Conservation (phyloP, 2,113 vertebrate species). For the Scatophagus argus region DNA sequence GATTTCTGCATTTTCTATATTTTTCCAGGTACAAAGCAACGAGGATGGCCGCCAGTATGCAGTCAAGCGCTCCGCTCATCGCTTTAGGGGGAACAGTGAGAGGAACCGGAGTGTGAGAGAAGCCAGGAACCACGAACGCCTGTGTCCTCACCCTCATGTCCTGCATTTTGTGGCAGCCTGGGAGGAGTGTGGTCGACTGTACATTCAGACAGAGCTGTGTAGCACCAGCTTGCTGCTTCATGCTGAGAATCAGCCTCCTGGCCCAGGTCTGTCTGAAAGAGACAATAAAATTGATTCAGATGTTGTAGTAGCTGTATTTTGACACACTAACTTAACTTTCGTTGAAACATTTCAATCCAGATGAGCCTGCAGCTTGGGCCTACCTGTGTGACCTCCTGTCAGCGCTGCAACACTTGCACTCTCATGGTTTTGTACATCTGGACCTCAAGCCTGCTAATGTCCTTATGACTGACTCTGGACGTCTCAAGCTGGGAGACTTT, state of each 20-base stretch:
- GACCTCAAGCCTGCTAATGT: slow-evolving; percentile 93
- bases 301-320: neutral
- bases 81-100: slow-evolving; percentile 88
- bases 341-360: slow-evolving; percentile 54
- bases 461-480: slow-evolving; percentile 86
- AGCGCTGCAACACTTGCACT: slow-evolving; percentile 88
- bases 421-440: slow-evolving; percentile 87
- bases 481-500: slow-evolving; percentile 92
- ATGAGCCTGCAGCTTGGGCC: slow-evolving; percentile 85
- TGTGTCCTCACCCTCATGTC: slow-evolving; percentile 88
- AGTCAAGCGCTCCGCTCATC: slow-evolving; percentile 88
- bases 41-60: slow-evolving; percentile 88
- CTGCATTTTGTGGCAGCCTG: slow-evolving; percentile 89
- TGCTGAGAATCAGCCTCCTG: slow-evolving; percentile 81
- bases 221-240: slow-evolving; percentile 87
- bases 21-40: slow-evolving; percentile 85
- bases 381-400: slow-evolving; percentile 89
- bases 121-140: slow-evolving; percentile 88
- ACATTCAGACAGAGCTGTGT: slow-evolving; percentile 93
- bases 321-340: neutral
- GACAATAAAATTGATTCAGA: neutral
- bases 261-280: slow-evolving; percentile 64
- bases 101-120: slow-evolving; percentile 87
- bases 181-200: slow-evolving; percentile 89
- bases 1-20: neutral